Conservation (phyloP, 2,888 invertebrate genomes). For the Belgica antarctica region DNA sequence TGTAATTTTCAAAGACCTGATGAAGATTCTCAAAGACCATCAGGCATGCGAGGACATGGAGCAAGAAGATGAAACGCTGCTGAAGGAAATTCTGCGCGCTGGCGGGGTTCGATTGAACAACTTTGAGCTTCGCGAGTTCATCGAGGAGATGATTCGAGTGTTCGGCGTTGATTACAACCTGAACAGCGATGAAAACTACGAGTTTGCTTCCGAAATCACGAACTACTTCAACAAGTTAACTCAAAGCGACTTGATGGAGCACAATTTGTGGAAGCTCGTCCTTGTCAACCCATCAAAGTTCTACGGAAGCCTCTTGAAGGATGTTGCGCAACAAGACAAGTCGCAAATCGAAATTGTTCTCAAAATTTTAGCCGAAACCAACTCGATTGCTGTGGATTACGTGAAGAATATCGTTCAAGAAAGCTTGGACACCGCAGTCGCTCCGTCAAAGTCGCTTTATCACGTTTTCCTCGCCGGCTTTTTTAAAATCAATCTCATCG, state of each 20-base stretch:
- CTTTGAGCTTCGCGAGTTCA: background rate
- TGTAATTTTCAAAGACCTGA: background rate
- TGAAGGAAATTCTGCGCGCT: conserved; percentile 29
- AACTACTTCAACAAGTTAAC: conserved; percentile 34
- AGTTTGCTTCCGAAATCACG: background rate
- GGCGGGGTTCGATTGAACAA: background rate
- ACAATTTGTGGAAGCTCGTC: conserved; percentile 11
- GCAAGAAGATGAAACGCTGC: conserved; percentile 7
- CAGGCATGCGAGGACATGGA: conserved; percentile 29
- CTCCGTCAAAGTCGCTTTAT: background rate
- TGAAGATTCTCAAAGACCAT: conserved; percentile 17
- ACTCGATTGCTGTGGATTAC: background rate
- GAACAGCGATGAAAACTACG: background rate
- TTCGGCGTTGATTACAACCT: background rate
- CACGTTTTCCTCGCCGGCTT: conserved; percentile 44
- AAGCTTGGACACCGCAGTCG: background rate
- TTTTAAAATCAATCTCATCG: conserved; percentile 42
- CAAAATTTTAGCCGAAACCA: background rate
- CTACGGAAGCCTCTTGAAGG: conserved; percentile 6
- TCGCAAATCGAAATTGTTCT: conserved; percentile 6
- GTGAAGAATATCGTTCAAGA: background rate
- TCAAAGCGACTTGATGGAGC: background rate
- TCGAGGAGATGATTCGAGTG: background rate
- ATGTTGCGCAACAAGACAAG: background rate
- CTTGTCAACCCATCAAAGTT: conserved; percentile 3